Evolutionary conservation across 30 jellyfish, hydroid and myxozoan species (phyloP).

Genomic region (Mastigias papua): DNA sequence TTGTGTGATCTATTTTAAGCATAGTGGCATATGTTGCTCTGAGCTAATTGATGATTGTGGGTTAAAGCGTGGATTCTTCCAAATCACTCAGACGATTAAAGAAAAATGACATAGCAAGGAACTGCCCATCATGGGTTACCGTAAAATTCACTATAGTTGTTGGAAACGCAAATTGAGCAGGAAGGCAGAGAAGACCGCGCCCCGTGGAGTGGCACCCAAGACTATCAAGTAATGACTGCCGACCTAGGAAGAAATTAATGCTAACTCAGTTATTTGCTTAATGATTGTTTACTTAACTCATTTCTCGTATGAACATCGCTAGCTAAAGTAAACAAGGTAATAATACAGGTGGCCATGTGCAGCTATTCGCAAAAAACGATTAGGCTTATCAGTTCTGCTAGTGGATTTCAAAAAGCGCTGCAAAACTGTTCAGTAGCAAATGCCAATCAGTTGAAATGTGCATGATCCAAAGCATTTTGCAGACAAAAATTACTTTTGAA

Average conservation of each 20-base stretch:
- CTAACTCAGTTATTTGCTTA: background rate
- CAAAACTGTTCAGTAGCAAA: background rate
- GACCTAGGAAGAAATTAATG: too few species aligned
- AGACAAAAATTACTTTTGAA: too few species aligned
- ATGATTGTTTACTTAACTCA: background rate
- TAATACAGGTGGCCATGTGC: constrained; percentile 25
- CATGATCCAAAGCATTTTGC: too few species aligned
- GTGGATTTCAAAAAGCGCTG: background rate
- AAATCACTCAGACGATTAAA: too few species aligned
- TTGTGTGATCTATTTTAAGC: background rate
- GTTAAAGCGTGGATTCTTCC: too few species aligned
- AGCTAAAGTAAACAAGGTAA: constrained; percentile 12
- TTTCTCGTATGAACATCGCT: background rate
- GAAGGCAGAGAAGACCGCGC: background rate
- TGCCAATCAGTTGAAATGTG: background rate
- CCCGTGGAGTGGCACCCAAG: background rate
- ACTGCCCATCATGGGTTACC: too few species aligned
- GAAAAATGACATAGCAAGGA: too few species aligned
- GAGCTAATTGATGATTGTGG: background rate
- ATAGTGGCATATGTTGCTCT: too few species aligned
- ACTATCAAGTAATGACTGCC: background rate
- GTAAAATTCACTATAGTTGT: too few species aligned
- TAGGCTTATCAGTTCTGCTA: background rate
- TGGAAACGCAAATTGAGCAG: too few species aligned
- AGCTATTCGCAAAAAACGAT: background rate